A percentile compares a stretch with the other conserved stretches of the same genome.
These are phyloP conservation scores for Pantherophis vulpinus DNA, from an alignment of 2,797 vertebrate genomes.

Conservation along the genomic window DNA sequence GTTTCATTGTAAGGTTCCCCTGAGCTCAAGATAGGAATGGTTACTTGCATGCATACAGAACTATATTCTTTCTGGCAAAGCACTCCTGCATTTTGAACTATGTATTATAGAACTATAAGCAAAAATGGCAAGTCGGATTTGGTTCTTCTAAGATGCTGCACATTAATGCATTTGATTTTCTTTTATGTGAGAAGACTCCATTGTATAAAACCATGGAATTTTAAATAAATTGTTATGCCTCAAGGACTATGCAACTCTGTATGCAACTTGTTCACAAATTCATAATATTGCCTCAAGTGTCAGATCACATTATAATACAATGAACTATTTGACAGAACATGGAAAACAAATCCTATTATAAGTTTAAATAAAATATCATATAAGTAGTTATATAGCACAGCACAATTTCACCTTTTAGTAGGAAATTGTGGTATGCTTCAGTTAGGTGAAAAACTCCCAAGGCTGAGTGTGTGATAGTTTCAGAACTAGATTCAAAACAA, in stretches of 20 bases:
- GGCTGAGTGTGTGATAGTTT: background rate
- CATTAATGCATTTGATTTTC: conserved; percentile 6
- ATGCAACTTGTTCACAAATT: background rate
- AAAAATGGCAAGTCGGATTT: conserved; percentile 1
- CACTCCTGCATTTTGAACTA: background rate
- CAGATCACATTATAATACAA: background rate
- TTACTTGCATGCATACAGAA: conserved; percentile 13
- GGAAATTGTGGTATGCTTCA: background rate
- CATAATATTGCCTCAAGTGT: background rate
- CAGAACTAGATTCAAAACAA: background rate
- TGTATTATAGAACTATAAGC: conserved; percentile 15
- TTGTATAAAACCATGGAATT: background rate
- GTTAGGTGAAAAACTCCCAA: background rate
- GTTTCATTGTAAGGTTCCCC: conserved; percentile 9
- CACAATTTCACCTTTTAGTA: background rate
- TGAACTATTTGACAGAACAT: background rate
- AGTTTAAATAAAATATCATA: background rate
- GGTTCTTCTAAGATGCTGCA: background rate
- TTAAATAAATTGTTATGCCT: background rate
- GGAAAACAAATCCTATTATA: background rate
- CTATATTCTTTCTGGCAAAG: background rate
- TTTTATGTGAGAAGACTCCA: conserved; percentile 5
- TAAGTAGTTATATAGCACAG: background rate
- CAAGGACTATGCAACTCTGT: background rate
- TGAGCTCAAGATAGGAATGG: conserved; percentile 1